Base-by-base conservation (phyloP, 2,888 invertebrate genomes). In the Pantelozetes paolii region DNA sequence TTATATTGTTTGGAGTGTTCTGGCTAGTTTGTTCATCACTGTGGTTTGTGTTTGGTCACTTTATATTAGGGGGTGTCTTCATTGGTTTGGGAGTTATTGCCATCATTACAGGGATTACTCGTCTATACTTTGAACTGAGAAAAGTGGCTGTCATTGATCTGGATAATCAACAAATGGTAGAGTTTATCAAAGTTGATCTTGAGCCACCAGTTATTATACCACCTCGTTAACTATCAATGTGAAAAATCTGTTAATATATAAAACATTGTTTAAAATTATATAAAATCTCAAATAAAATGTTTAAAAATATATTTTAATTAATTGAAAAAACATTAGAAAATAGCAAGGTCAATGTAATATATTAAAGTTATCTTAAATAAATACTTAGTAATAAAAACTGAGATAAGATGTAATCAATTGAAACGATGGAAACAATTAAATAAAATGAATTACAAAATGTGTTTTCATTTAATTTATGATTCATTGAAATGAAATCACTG, bases 21-120 rank as follows among this genome's bases (percentile, higher is more conserved):
- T 57, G 57, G 57, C 57, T 57, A 3, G 3, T 57, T 26, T 57
- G 57, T 26, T 26, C 26, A 13, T 26, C 26, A 6, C 20, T 57
- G 26, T 57, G 57, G 57, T 57, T 57, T 28, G 20, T 26, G 5
- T 57, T 57, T 15, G 57, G 57, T 26, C 57, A 57, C 57, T 57
- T n/a, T 28, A 23, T 57, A 6, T 15, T 57, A 26, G 57, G 57
- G 26, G 57, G 26, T n/a, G 11, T 57, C 20, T 57, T 57, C 26
- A 26, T 57, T 13, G 57, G 26, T 8, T 6, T 57, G 5, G 57
- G 26, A n/a, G 20, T 57, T 2, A 6, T 15, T 6, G 57, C 57
- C 8, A 9, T 57, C 6, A 26, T 57, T 5, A 26, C 20, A 8
- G 57, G 57, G 6, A 15, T 26, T 3, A 57, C 26, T 9, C 20